These are phyloP conservation scores for Mastigias papua DNA, from an alignment of 30 jellyfish, hydroid and myxozoan species.

Conservation along the genomic window DNA sequence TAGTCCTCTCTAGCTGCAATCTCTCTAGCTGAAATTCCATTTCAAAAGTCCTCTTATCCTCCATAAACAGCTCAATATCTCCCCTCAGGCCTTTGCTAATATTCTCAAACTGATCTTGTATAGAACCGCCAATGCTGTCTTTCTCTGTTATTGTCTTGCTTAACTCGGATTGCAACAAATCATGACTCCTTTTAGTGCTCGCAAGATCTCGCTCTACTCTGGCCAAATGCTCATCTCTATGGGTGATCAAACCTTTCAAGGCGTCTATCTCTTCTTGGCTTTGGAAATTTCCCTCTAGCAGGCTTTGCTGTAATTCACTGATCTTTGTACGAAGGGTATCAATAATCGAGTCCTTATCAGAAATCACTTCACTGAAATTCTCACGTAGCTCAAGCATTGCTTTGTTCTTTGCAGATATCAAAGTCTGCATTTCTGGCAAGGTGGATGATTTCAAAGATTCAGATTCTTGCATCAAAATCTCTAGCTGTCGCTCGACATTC, in stretches of 20 bases:
- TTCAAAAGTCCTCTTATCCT: conserved; percentile 74
- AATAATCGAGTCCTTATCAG: conserved; percentile 82
- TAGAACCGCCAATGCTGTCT: conserved; percentile 78
- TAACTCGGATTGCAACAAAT: conserved; percentile 78
- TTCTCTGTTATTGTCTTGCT: conserved; percentile 78
- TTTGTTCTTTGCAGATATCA: conserved; percentile 70
- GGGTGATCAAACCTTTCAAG: conserved; percentile 20
- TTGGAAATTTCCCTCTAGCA: conserved; percentile 8
- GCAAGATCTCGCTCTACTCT: conserved; percentile 30
- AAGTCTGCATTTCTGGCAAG: conserved; percentile 68
- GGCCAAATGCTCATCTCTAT: conserved; percentile 32
- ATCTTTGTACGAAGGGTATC: conserved; percentile 50
- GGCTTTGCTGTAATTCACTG: conserved; percentile 28
- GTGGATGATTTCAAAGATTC: conserved; percentile 29
- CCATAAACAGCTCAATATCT: conserved; percentile 85
- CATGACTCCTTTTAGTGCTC: conserved; percentile 51
- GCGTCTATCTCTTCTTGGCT: conserved; percentile 27
- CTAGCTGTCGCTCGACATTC: conserved; percentile 39
- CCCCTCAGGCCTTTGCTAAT: conserved; percentile 94
- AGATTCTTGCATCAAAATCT: conserved; percentile 40
- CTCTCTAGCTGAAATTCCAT: conserved; percentile 78
- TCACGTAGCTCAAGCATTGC: conserved; percentile 84
- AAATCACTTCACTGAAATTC: conserved; percentile 78
- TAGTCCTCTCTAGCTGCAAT: conserved; percentile 70
- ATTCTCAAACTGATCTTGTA: conserved; percentile 70